Base-by-base conservation (phyloP, 2,113 vertebrate species). In the Pogonocichla stellata region DNA sequence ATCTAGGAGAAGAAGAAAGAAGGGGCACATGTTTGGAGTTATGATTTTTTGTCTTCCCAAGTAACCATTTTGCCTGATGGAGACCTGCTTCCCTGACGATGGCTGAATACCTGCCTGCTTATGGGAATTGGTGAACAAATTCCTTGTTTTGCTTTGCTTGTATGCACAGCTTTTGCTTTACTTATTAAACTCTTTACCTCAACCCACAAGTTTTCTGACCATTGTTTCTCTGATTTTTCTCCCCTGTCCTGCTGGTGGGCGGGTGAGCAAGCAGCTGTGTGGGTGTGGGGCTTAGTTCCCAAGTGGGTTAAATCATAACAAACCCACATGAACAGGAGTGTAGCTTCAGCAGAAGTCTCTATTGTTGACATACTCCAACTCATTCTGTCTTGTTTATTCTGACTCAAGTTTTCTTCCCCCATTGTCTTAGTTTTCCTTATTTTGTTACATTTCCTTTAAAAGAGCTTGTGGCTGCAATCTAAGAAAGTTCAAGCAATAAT, bases 321-420 rank as follows among this genome's bases (percentile, higher is more conserved):
- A 40, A 69, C 10, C 28, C 82, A 42, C 28, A 45, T 14, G 51
- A 66, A 81, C 0, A 38, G 28, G 40, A 91, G 14, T 5, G n/a
- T 36, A 81, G 79, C 88, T 93, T 97, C 94, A 97, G 95, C 93
- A 96, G 86, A 97, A 95, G 77, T 96, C 84, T 97, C 96, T 72
- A 42, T 13, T 83, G 78, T 23, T 93, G 95, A 89, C 86, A 94
- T 91, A 86, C 80, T 92, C 77, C 88, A 93, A 71, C 60, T 96
- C 88, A 92, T 33, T 91, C 17, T 88, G 94, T 92, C 95, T 90
- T 96, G 28, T 96, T 97, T 96, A 97, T 97, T 96, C 96, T 86
- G 93, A 96, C 89, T 96, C 90, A 88, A 78, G 87, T 92, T 97
- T 97, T 97, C 94, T 96, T 97, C 96, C 96, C 89, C 77, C 90